Evolutionary conservation across 2,797 vertebrate genomes (phyloP).

Genomic region (Trichosurus vulpecula): DNA sequence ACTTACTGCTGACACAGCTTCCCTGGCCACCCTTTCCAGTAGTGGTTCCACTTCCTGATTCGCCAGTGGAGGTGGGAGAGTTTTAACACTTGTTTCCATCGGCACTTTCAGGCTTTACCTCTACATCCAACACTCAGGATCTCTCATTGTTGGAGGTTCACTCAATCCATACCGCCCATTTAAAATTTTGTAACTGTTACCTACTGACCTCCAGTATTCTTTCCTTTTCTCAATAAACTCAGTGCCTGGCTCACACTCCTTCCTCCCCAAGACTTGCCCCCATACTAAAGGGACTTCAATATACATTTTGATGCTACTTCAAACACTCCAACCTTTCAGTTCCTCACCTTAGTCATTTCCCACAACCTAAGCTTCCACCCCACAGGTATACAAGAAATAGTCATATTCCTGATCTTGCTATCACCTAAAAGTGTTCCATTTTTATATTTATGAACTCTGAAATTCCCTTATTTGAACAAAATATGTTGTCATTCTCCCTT

Average conservation of each 20-base stretch:
- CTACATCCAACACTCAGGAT: too few species aligned
- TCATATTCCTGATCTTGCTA: too few species aligned
- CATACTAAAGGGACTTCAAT: background rate
- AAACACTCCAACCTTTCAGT: background rate
- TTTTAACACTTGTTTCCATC: too few species aligned
- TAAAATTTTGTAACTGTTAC: background rate
- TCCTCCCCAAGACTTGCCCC: background rate
- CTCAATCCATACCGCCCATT: background rate
- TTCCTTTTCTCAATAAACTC: background rate
- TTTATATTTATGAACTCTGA: background rate
- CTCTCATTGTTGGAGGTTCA: background rate
- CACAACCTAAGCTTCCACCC: background rate
- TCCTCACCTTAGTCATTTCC: background rate
- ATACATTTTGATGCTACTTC: background rate
- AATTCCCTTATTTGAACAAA: background rate
- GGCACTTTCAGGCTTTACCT: too few species aligned
- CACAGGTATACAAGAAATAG: background rate
- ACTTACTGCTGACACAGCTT: background rate
- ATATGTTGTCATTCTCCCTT: background rate
- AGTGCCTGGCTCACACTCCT: too few species aligned
- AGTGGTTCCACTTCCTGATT: background rate
- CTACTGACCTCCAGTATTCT: background rate
- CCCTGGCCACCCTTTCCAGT: background rate
- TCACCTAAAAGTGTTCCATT: too few species aligned
- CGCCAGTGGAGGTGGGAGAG: background rate